Conservation (phyloP, 2,888 invertebrate species). For the Ochropleura plecta region DNA sequence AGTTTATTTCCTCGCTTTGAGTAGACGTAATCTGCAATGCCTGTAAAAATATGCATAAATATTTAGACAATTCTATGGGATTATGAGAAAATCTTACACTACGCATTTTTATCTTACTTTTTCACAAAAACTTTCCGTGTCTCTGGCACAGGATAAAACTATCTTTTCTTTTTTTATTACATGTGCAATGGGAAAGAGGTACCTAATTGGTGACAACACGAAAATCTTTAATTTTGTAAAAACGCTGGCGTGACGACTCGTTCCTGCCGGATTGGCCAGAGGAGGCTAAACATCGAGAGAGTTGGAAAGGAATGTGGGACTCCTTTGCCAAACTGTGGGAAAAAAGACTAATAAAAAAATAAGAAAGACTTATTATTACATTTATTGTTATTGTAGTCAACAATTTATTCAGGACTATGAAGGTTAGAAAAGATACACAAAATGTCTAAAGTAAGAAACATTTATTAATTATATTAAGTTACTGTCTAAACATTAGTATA, state of each 20-base stretch:
- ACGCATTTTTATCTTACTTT: background rate
- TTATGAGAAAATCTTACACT: background rate
- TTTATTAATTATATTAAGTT: background rate
- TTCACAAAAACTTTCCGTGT: background rate
- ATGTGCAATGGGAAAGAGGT: background rate
- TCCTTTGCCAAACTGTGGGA: too few species aligned
- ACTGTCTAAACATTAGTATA: background rate
- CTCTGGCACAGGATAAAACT: background rate
- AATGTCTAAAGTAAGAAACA: background rate
- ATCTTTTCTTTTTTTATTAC: background rate
- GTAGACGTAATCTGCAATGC: slow-evolving; percentile 24
- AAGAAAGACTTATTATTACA: too few species aligned
- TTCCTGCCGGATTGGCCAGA: too few species aligned
- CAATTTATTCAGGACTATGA: background rate
- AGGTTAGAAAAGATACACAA: background rate
- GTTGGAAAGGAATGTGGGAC: too few species aligned
- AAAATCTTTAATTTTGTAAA: background rate
- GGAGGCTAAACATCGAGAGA: too few species aligned
- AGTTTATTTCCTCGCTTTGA: slow-evolving; percentile 42
- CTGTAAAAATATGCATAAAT: slow-evolving; percentile 9
- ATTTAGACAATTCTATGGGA: too few species aligned
- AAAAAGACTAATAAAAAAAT: too few species aligned
- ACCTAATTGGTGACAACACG: background rate
- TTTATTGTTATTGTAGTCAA: background rate
- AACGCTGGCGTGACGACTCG: background rate